Evolutionary conservation across 2,797 vertebrate genomes (phyloP).

Genomic region (Falco naumanni): DNA sequence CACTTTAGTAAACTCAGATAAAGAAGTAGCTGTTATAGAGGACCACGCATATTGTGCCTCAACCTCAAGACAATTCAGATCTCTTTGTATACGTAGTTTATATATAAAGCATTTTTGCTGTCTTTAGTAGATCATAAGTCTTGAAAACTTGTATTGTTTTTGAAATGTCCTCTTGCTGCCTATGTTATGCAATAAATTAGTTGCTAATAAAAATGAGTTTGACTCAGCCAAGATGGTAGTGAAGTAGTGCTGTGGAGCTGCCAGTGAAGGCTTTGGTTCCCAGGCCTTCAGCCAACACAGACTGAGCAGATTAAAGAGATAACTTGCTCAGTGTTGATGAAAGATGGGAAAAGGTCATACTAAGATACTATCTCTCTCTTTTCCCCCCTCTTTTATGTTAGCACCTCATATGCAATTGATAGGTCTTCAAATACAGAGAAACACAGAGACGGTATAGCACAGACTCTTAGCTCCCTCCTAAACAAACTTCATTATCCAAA

Average conservation of each 20-base stretch:
- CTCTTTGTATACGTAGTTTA: neutral
- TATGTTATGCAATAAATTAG: neutral
- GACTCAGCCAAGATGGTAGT: neutral
- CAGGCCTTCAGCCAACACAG: neutral
- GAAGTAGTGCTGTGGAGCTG: neutral
- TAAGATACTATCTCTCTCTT: neutral
- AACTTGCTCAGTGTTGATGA: neutral
- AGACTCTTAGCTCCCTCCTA: neutral
- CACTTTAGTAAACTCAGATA: neutral
- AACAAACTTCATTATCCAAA: neutral
- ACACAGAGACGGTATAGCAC: neutral
- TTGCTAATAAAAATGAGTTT: conserved; percentile 29
- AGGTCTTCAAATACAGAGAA: neutral
- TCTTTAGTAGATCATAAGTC: neutral
- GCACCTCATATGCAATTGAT: neutral
- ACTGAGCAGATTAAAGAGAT: neutral
- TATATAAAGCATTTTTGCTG: neutral
- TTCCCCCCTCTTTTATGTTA: neutral
- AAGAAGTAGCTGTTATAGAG: neutral
- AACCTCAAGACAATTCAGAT: neutral
- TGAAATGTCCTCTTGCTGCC: neutral
- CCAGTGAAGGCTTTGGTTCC: neutral
- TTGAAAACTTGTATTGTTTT: neutral
- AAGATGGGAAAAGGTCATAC: neutral
- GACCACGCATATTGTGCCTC: neutral